Evolutionary conservation across 2,888 invertebrate genomes (phyloP).

Genomic region (Steinernema hermaphroditum): DNA sequence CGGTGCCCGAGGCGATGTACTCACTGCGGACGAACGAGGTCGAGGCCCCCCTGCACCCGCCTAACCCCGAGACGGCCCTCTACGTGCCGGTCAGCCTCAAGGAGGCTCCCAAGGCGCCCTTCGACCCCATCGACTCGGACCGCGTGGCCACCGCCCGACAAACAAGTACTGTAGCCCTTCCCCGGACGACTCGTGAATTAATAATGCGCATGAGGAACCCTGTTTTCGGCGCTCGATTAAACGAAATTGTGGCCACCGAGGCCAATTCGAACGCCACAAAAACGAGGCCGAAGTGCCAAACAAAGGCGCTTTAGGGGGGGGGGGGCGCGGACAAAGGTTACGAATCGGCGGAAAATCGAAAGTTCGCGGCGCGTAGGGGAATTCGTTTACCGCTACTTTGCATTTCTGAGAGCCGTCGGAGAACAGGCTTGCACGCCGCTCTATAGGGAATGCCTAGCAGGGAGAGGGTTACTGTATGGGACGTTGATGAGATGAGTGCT

Average conservation of each 20-base stretch:
- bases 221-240: constrained; percentile 27
- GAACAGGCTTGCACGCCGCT: no score
- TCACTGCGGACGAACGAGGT: constrained; percentile 23
- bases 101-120: not conserved
- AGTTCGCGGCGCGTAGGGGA: not conserved
- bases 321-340: no score
- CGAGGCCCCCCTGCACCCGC: constrained; percentile 1
- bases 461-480: no score
- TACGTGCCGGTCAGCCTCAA: constrained; percentile 21
- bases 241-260: constrained; percentile 16
- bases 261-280: no score
- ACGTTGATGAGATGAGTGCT: no score
- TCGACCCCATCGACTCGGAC: constrained; percentile 28
- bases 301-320: no score
- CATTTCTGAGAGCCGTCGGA: not conserved
- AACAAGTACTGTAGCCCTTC: constrained; percentile 27
- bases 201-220: not conserved
- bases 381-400: constrained; percentile 1
- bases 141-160: constrained; percentile 16
- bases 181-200: not conserved
- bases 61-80: not conserved
- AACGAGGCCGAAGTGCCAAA: no score
- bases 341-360: no score
- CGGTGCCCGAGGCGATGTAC: not conserved
- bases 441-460: no score